Conservation (phyloP, 2,888 invertebrate species). For the Diogma glabrata region DNA sequence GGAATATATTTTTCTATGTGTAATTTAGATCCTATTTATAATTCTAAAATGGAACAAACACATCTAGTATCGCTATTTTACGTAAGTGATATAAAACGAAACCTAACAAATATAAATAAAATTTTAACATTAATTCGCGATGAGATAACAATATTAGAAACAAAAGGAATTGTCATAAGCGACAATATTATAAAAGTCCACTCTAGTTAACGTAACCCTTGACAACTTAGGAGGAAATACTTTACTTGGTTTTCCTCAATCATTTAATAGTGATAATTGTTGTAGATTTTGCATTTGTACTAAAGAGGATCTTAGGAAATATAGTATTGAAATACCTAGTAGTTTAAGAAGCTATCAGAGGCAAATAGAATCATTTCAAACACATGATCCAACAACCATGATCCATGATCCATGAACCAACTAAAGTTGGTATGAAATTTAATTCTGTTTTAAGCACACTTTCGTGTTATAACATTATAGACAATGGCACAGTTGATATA, state of each 20-base stretch:
- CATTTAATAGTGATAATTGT: constrained; percentile 8
- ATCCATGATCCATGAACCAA: no score
- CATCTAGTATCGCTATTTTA: not conserved
- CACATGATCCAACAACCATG: no score
- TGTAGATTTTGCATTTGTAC: constrained; percentile 6
- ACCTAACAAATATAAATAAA: constrained; percentile 1
- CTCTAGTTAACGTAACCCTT: not conserved
- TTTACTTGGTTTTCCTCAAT: constrained; percentile 9
- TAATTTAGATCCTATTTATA: not conserved
- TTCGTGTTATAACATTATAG: not conserved
- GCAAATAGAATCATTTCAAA: not conserved
- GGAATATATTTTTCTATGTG: not conserved
- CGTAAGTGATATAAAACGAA: not conserved
- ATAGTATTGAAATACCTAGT: not conserved
- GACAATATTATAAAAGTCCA: not conserved
- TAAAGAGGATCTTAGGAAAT: not conserved
- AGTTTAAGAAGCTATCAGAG: not conserved
- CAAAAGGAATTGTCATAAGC: not conserved
- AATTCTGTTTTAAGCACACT: constrained; percentile 4
- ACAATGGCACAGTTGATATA: constrained; percentile 5
- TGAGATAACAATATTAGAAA: constrained; percentile 5
- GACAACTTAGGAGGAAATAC: constrained; percentile 12
- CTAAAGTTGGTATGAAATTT: not conserved
- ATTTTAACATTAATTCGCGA: not conserved
- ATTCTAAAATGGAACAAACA: not conserved